phyloP scores from a whole-genome alignment of 2,113 vertebrate species.

The Parotia lawesii region DNA sequence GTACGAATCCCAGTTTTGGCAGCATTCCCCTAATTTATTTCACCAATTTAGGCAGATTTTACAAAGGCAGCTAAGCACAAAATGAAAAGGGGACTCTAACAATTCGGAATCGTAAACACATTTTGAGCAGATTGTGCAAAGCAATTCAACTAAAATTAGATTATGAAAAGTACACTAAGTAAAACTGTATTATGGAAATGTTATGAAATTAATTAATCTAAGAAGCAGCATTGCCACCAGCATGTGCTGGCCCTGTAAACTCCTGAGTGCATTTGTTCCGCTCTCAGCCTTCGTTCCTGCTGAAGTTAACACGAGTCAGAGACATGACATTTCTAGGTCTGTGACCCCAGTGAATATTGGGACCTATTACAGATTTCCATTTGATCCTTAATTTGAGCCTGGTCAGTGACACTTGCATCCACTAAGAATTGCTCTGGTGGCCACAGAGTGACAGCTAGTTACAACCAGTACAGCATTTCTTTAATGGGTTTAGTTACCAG shows the following conservation, averaged over 20 bases:
- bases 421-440: not conserved
- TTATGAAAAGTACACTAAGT: conserved; percentile 60
- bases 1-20: not conserved
- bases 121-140: conserved; percentile 67
- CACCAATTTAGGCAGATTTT: conserved; percentile 41
- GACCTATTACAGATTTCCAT: not conserved
- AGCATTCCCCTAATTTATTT: conserved; percentile 22
- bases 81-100: conserved; percentile 40
- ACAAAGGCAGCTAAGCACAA: conserved; percentile 22
- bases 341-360: not conserved
- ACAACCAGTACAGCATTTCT: not conserved
- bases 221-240: conserved; percentile 12
- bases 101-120: conserved; percentile 65
- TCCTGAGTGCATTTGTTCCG: not conserved
- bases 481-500: not conserved
- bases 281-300: not conserved
- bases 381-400: conserved; percentile 31
- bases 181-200: conserved; percentile 54
- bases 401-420: not conserved
- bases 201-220: conserved; percentile 65
- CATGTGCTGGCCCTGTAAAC: conserved; percentile 17
- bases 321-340: not conserved
- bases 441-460: not conserved
- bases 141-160: conserved; percentile 70
- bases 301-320: not conserved